Base-by-base conservation (phyloP, 2,888 invertebrate genomes). In the Chymomyza amoena region DNA sequence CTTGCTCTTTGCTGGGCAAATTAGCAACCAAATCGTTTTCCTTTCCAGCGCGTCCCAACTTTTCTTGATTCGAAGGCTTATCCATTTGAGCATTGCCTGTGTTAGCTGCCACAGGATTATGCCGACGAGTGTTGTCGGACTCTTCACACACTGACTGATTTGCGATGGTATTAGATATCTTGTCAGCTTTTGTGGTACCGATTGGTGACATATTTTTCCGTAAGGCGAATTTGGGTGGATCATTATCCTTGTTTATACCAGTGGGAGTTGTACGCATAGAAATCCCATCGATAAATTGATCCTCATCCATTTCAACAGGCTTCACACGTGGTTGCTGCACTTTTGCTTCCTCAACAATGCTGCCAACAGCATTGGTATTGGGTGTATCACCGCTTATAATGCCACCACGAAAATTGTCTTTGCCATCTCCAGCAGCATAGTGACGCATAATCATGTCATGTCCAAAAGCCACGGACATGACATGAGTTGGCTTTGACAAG, bases 1-100 rank as follows among this genome's bases (percentile, higher is more conserved):
- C 61, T 70, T 91, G 89, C n/a, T 81, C 77, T 62, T 82, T 89
- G 39, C 82, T 86, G 13, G 91, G 90, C 16, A 89, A 57, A 45
- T 79, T 81, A 39, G 78, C 78, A 18, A 76, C 65, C 2, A 72
- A 32, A 0, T 85, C 81, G 39, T 79, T 68, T 10, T 79, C 1
- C 56, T 86, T 81, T 25, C 50, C 32, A 20, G 36, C 16, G 15
- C 36, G 28, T 3, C 20, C 51, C 6, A n/a, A 9, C 10, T 13
- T 54, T 10, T 16, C 9, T 54, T 54, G 15, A 54, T 16, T 6
- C 13, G 54, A n/a, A 16, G 54, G 9, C 20, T 54, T 20, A 4
- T n/a, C 18, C 5, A n/a, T n/a, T n/a, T n/a, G 6, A 20, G 6
- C 54, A 18, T 54, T 54, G 7, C 16, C 54, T 6, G 13, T 45